A percentile compares a stretch with the other conserved stretches of the same genome.
Conservation (phyloP, 2,797 vertebrate genomes). For the Cyclopterus lumpus region DNA sequence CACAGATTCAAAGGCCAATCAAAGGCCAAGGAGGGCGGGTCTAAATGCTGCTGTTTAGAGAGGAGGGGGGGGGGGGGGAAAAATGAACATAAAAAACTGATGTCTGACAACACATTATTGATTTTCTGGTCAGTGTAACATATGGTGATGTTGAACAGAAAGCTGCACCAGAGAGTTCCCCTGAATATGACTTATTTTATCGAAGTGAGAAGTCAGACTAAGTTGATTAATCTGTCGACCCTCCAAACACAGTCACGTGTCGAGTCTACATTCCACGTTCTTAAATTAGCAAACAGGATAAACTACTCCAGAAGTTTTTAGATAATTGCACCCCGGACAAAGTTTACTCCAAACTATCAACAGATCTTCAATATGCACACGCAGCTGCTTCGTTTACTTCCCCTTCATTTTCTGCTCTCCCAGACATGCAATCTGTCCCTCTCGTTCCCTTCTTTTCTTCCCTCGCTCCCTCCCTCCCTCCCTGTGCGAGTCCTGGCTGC, state of each 20-base stretch:
- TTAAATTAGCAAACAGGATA: conserved; percentile 42
- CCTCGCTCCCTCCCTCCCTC: conserved; percentile 47
- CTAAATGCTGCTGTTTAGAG: not conserved
- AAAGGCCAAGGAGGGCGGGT: conserved; percentile 46
- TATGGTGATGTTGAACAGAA: not conserved
- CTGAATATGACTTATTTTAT: not conserved
- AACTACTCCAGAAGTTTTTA: conserved; percentile 59
- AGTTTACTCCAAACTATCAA: conserved; percentile 64
- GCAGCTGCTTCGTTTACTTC: conserved; percentile 72
- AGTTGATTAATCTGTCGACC: not conserved
- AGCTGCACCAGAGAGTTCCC: not conserved
- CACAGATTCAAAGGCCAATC: conserved; percentile 73
- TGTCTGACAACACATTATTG: not conserved
- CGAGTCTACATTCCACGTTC: conserved; percentile 19
- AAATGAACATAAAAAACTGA: not conserved
- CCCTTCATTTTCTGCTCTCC: conserved; percentile 67
- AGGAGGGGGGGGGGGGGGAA: not conserved
- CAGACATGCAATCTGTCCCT: conserved; percentile 74
- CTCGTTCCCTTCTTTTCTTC: conserved; percentile 51
- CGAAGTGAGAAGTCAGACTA: not conserved
- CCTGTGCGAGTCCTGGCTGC: conserved; percentile 72
- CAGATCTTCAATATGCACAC: conserved; percentile 63
- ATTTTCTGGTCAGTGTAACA: not conserved
- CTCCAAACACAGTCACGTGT: conserved; percentile 8
- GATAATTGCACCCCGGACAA: conserved; percentile 57